phyloP scores from a whole-genome alignment of 2,797 vertebrate species.

The Poecilia wingei region DNA sequence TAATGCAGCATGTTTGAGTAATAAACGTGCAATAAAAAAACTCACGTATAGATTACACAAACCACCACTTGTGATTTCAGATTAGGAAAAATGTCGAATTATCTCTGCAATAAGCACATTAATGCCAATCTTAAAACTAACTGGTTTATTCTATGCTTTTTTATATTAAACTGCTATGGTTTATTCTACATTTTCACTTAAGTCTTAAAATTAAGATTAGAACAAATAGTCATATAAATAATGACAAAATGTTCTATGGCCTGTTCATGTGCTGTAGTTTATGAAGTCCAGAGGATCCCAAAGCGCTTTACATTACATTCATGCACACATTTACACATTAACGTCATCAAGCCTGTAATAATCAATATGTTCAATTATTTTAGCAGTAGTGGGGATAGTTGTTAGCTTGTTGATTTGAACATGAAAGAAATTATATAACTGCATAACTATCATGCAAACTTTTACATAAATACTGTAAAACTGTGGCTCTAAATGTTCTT shows the following conservation, averaged over 20 bases:
- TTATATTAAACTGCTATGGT: neutral
- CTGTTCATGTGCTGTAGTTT: too few species aligned
- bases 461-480: neutral
- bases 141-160: neutral
- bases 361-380: neutral
- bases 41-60: too few species aligned
- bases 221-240: neutral
- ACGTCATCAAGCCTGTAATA: neutral
- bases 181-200: too few species aligned
- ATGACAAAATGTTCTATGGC: too few species aligned
- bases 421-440: neutral
- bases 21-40: too few species aligned
- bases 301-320: too few species aligned
- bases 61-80: neutral
- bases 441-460: neutral
- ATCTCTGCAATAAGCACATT: neutral
- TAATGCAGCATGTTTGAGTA: neutral
- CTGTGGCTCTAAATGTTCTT: neutral
- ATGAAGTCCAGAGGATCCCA: too few species aligned
- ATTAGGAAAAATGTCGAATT: neutral
- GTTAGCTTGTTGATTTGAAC: neutral
- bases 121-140: neutral
- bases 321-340: too few species aligned
- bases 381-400: neutral
- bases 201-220: neutral